Base-by-base conservation (phyloP, 2,113 vertebrate genomes). In the Phyllostomus hastatus region DNA sequence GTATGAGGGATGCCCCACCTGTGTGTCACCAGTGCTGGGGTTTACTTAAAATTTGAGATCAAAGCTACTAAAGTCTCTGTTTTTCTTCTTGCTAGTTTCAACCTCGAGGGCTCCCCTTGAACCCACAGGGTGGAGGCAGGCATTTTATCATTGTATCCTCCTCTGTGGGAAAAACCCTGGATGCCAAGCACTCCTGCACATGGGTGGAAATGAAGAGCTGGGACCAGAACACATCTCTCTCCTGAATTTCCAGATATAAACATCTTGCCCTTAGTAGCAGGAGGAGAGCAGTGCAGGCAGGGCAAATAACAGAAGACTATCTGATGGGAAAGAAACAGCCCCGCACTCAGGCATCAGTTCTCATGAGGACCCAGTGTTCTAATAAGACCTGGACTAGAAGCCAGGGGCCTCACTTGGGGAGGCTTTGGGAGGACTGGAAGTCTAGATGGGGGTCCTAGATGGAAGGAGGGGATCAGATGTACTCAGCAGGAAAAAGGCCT, bases 61-160 rank as follows among this genome's bases (percentile, higher is more conserved):
- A 41, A n/a, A 54, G 84, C 20, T 17, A 17, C 26, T 41, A 38
- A 17, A 12, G 78, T 31, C 46, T 78, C 31, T 88, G 82, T 43
- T 73, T 79, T 38, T 3, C 16, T 57, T 85, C 61, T 67, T 89
- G 54, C 35, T 31, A 35, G 79, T 85, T 95, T 92, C 72, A 80
- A 67, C 54, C 90, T 43, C 1, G 0, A 59, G 41, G 46, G 35
- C 9, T 73, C 75, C 12, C 75, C 33, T 67, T 41, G 75, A 87
- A 72, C 41, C 20, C 87, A 12, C 8, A 82, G 82, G 73, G 69
- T 7, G 24, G 72, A 81, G 28, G 67, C 54, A 90, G 73, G n/a
- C 5, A 1, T n/a, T 26, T 20, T 15, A 12, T 81, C 31, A 2
- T 7, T 81, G 73, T 16, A 16, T 35, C 59, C 31, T 73, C 4